Evolutionary conservation across 1,140 invertebrate species (phyloP).

Genomic region (Helicoverpa zea): DNA sequence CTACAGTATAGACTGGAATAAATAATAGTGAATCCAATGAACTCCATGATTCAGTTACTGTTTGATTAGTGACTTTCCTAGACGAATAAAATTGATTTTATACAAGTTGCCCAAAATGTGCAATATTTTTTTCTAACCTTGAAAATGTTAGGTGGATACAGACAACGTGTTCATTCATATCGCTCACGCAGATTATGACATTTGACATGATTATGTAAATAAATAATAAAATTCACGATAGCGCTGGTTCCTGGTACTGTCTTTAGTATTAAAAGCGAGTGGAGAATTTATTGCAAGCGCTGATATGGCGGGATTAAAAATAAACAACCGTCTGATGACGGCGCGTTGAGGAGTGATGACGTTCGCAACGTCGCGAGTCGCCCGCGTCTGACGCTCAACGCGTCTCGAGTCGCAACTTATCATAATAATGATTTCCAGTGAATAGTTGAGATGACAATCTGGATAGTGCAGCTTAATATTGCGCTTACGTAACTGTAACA

Average conservation of each 20-base stretch:
- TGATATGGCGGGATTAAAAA: conserved; percentile 55
- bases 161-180: not conserved
- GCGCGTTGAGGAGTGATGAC: conserved; percentile 30
- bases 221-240: conserved; percentile 2
- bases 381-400: conserved; percentile 14
- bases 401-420: conserved; percentile 44
- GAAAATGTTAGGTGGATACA: too few species aligned
- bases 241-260: conserved; percentile 16
- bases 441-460: conserved; percentile 44
- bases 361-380: conserved; percentile 32
- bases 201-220: not conserved
- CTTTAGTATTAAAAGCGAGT: not conserved
- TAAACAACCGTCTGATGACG: conserved; percentile 46
- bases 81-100: too few species aligned
- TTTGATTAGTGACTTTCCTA: too few species aligned
- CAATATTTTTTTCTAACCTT: too few species aligned
- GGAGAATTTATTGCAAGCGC: conserved; percentile 3
- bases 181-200: not conserved
- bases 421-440: conserved; percentile 53
- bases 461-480: conserved; percentile 10
- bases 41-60: too few species aligned
- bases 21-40: too few species aligned
- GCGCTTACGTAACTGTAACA: not conserved
- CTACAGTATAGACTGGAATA: not conserved
- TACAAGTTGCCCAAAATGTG: too few species aligned